Base-by-base conservation (phyloP, 1,140 invertebrate genomes). In the Ridgeia piscesae region DNA sequence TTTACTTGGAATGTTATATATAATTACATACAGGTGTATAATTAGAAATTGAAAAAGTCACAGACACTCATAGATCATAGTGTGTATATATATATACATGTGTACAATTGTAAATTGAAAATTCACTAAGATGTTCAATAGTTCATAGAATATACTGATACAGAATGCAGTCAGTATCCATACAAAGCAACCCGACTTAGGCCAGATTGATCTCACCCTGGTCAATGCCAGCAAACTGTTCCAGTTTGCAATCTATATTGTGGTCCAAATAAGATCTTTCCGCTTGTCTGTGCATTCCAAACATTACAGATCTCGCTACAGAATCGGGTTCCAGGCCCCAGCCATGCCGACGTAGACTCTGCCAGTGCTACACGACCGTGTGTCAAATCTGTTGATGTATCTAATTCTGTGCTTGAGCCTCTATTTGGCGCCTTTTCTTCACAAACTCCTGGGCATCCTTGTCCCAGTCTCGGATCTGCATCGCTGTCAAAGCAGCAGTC, bases 401-500 rank as follows among this genome's bases (percentile, higher is more conserved):
- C 17, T 21, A 77, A 21, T 77, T 77, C 34, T 91, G 91, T 48
- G 91, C 42, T 14, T 91, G 91, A 35, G 91, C 34, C 42, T 91
- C 91, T 2, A 91, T 91, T n/a, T 48, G 34, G 42, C 91, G 91
- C 14, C 91, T 34, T 42, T 91, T 91, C 91, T 91, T 91, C 91
- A 58, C 91, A 91, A 91, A 91, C 34, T 91, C 91, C 91, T 42
- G 34, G 6, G 91, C 91, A 34, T 91, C 91, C 31, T 50, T 91
- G 91, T 91, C 91, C 34, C 42, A 50, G 42, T 91, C 91, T 48
- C 91, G 34, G 34, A 48, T 35, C 27, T 91, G 34, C 91, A 91
- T 33, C 91, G 91, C 91, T 14, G 34, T 35, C 42, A 91, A 33
- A 33, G 48, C 48, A 27, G 34, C 91, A 27, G 33, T 35, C n/a